Evolutionary conservation across 2,797 vertebrate species (phyloP).

Genomic region (Glossophaga mutica): DNA sequence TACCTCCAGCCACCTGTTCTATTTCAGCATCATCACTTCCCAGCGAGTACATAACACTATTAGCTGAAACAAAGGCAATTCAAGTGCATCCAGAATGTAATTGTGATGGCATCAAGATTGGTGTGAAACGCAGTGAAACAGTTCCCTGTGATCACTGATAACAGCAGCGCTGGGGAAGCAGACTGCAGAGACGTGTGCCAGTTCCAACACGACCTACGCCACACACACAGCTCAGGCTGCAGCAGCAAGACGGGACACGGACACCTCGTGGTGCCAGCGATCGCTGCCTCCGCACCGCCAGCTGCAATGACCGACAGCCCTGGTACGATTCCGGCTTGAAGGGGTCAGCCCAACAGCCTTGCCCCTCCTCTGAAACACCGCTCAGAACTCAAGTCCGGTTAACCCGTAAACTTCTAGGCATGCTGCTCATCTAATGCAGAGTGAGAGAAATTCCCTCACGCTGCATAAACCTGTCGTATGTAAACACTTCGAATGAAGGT

Average conservation of each 20-base stretch:
- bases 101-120: neutral
- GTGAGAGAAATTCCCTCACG: neutral
- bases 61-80: neutral
- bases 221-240: neutral
- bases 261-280: neutral
- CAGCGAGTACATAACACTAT: neutral
- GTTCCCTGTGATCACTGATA: conserved; percentile 2
- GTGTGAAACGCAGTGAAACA: conserved; percentile 5
- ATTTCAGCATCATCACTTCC: neutral
- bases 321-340: neutral
- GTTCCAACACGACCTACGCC: neutral
- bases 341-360: neutral
- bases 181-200: neutral
- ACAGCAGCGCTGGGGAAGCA: neutral
- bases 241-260: neutral
- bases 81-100: conserved; percentile 35
- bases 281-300: neutral
- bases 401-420: neutral
- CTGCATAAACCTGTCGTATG: neutral
- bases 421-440: neutral
- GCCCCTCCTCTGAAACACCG: neutral
- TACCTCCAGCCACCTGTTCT: conserved; percentile 36
- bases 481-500: neutral
- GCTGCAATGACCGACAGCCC: neutral
- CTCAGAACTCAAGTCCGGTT: neutral